phyloP scores from a whole-genome alignment of 2,888 invertebrate species.

The Zhengitettix transpicula region DNA sequence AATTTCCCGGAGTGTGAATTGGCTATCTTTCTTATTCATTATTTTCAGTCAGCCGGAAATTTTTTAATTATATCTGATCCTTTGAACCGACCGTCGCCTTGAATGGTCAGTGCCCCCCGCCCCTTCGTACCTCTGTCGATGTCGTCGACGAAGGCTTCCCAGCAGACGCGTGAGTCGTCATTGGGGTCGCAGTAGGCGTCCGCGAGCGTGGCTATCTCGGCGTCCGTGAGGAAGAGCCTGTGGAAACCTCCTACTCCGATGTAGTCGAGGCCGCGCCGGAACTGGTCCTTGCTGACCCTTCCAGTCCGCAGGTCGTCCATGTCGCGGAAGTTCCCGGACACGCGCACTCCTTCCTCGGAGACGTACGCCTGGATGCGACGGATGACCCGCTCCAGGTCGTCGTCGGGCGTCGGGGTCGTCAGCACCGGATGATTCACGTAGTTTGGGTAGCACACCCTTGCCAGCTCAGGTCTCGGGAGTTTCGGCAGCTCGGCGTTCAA shows the following conservation, averaged over 20 bases:
- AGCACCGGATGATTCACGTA: neutral
- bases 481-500: slow-evolving; percentile 53
- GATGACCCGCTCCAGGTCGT: slow-evolving; percentile 38
- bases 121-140: slow-evolving; percentile 45
- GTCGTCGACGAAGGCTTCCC: slow-evolving; percentile 62
- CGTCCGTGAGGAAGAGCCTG: slow-evolving; percentile 36
- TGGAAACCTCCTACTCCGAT: slow-evolving; percentile 40
- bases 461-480: slow-evolving; percentile 46
- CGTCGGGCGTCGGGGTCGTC: slow-evolving; percentile 12
- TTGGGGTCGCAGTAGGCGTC: slow-evolving; percentile 54
- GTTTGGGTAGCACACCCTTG: slow-evolving; percentile 27
- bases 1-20: too few species aligned
- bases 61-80: too few species aligned
- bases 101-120: too few species aligned
- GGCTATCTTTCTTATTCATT: too few species aligned
- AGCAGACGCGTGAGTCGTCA: slow-evolving; percentile 48
- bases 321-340: slow-evolving; percentile 35
- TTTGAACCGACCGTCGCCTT: too few species aligned
- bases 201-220: slow-evolving; percentile 45
- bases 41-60: too few species aligned
- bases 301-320: slow-evolving; percentile 53
- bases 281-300: slow-evolving; percentile 49
- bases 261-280: slow-evolving; percentile 48
- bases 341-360: slow-evolving; percentile 42
- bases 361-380: slow-evolving; percentile 50